A percentile compares a stretch with the other conserved stretches of the same genome.
phyloP scores from a whole-genome alignment of 1,140 invertebrate genomes.

The Conus betulinus region DNA sequence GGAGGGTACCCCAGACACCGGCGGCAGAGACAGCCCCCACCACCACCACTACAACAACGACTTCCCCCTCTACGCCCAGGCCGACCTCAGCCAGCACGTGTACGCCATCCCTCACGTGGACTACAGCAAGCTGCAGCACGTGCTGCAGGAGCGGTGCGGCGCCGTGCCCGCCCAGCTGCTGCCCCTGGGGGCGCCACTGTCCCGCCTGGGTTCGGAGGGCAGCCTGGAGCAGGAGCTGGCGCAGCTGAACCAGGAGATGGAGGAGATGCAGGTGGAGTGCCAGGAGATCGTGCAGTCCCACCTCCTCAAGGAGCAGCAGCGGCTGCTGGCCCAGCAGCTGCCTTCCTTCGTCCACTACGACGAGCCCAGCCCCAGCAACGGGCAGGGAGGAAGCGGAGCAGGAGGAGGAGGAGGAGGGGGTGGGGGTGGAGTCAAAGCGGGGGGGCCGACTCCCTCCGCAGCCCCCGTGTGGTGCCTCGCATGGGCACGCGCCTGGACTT shows the following conservation, averaged over 20 bases:
- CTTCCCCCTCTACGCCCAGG: slow-evolving; percentile 65
- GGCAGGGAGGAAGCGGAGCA: background rate
- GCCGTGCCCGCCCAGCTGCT: background rate
- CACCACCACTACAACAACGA: slow-evolving; percentile 66
- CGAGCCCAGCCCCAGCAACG: background rate
- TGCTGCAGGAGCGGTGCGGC: slow-evolving; percentile 64
- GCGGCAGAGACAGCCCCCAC: slow-evolving; percentile 29
- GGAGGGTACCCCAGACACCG: slow-evolving; percentile 41
- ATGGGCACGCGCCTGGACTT: slow-evolving; percentile 79
- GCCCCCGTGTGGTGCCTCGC: slow-evolving; percentile 72
- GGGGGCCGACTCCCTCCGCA: slow-evolving; percentile 57
- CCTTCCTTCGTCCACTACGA: background rate
- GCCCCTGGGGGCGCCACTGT: slow-evolving; percentile 32
- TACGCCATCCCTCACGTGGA: slow-evolving; percentile 61
- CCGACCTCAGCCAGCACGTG: slow-evolving; percentile 39
- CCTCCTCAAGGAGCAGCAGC: slow-evolving; percentile 55
- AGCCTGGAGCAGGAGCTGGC: slow-evolving; percentile 78
- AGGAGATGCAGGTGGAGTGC: slow-evolving; percentile 79
- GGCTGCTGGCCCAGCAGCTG: slow-evolving; percentile 14
- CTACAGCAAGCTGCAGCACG: slow-evolving; percentile 68
- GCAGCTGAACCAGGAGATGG: slow-evolving; percentile 79
- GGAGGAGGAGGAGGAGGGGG: background rate
- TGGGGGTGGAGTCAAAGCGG: background rate
- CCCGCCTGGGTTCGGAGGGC: slow-evolving; percentile 68
- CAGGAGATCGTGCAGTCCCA: slow-evolving; percentile 71